These are phyloP conservation scores for Tylochromis polylepis DNA, from an alignment of 2,113 vertebrate genomes.

Conservation along the genomic window DNA sequence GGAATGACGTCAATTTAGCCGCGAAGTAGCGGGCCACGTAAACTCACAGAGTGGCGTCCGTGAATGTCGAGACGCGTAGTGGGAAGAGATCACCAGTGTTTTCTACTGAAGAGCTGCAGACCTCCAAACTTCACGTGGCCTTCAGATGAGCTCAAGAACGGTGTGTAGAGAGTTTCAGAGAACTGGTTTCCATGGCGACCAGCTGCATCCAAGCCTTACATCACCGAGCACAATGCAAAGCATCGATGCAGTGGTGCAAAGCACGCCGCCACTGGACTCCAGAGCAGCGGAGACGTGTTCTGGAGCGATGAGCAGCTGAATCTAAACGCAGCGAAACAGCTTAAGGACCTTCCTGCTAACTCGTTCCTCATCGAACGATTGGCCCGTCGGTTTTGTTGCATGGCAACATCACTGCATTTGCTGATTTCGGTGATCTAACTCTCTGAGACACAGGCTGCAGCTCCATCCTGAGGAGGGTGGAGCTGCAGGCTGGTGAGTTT, in stretches of 20 bases:
- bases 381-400: neutral
- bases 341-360: neutral
- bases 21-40: too few species aligned
- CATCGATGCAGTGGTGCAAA: neutral
- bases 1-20: too few species aligned
- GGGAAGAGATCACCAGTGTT: neutral
- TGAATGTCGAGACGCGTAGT: neutral
- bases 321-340: neutral
- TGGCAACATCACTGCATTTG: constrained; percentile 9
- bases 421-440: constrained; percentile 24
- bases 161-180: neutral
- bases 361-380: neutral
- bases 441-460: neutral
- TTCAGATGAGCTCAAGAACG: too few species aligned
- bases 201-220: neutral
- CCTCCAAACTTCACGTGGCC: neutral
- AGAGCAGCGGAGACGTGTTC: too few species aligned
- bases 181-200: neutral
- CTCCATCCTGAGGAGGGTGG: neutral
- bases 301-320: neutral
- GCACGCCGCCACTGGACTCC: neutral
- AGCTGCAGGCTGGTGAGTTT: neutral
- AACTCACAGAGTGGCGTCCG: too few species aligned
- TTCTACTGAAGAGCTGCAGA: neutral
- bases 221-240: neutral